Base-by-base conservation (phyloP, 1,140 invertebrate genomes). In the Drosophila triauraria region DNA sequence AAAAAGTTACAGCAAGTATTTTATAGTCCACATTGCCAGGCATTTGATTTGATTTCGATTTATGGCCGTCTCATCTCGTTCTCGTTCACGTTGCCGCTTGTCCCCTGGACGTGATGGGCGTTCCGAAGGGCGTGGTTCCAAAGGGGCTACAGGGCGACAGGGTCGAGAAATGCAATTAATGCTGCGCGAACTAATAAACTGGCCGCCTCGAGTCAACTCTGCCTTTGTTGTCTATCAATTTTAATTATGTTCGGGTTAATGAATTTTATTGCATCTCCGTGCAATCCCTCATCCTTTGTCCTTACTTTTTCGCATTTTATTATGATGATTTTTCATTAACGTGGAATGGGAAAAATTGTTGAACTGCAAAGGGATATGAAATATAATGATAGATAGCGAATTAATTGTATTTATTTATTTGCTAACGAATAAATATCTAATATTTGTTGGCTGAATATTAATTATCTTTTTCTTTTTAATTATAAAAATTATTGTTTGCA, bases 1-100 rank as follows among this genome's bases (percentile, higher is more conserved):
- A 50, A 35, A 40, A 86, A 76, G 63, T 65, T 72, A 48, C 40
- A 44, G 38, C 48, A 70, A 87, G 67, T 75, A 80, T 80, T 87
- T 88, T 77, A 87, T 87, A 83, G 84, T 80, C 84, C 63, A 56
- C 68, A 88, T 65, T 75, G 80, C 44, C 56, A 75, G 46, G 75
- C 75, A 79, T 87, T 87, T 86, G 83, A 87, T 86, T 86, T 88
- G 83, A 88, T 83, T 82, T 83, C 77, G 63, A 85, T 84, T 84
- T 84, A 84, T 82, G 62, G 75, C 75, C 67, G 54, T 78, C 48
- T 78, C 64, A 69, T 59, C 63, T 77, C 44, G 35, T 56, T 56
- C 62, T 58, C 64, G 50, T 59, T 59, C 20, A 27, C 40, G 38
- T 35, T 35, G 30, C 51, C 63, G 47, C 57, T 68, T 40, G 56